Base-by-base conservation (phyloP, 37 sponge, comb jelly and placozoan genomes). In the Cliona cf. orientalis region DNA sequence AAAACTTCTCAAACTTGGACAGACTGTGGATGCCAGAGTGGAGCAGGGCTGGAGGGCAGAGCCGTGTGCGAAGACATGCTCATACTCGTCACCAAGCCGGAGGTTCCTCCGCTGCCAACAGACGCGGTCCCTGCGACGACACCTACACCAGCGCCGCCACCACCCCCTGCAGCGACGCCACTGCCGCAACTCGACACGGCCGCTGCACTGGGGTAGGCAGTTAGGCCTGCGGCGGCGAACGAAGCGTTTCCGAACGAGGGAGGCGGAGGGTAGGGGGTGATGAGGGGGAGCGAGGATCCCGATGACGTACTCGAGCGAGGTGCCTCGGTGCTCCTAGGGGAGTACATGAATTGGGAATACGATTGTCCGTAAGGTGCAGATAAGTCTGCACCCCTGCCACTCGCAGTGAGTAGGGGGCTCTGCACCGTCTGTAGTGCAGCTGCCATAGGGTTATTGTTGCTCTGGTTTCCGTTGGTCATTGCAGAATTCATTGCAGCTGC, bases 181-280 rank as follows among this genome's bases (percentile, higher is more conserved):
- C n/a, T n/a, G n/a, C n/a, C n/a, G n/a, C n/a, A n/a, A n/a, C n/a
- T n/a, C n/a, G n/a, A n/a, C n/a, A n/a, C n/a, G n/a, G n/a, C n/a
- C n/a, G n/a, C n/a, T n/a, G n/a, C n/a, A n/a, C n/a, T n/a, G n/a
- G n/a, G n/a, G n/a, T n/a, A n/a, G n/a, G n/a, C n/a, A n/a, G n/a
- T n/a, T n/a, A n/a, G n/a, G n/a, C n/a, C n/a, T n/a, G 55, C 55
- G 11, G 32, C 19, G 2, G 60, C 17, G 3, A 61, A 25, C 38
- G 58, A 75, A 3, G 76, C 58, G 22, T 59, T 41, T 11, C 76
- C 42, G 2, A 61, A 75, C 42, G 59, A 75, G 53, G 66, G 28
- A 28, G 78, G 72, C 36, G 86, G 86, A 42, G 86, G 78, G 46
- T 85, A 85, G 0, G 86, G 86, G 40, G 86, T 77, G 71, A 85